phyloP scores from a whole-genome alignment of 2,888 invertebrate genomes.

The Anorthoa munda region DNA sequence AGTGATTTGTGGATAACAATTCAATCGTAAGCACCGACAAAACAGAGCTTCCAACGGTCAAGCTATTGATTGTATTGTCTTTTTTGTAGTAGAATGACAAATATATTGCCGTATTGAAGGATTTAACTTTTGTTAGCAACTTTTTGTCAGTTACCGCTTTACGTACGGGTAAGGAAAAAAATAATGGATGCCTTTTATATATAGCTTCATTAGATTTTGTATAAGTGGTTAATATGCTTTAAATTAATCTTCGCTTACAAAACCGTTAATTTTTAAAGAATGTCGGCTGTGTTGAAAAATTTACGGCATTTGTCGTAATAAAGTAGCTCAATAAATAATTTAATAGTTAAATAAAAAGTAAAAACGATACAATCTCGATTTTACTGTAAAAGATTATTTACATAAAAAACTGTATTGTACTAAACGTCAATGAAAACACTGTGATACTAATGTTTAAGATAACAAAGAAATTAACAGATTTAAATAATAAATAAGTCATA shows the following conservation, averaged over 20 bases:
- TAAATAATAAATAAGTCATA: conserved; percentile 23
- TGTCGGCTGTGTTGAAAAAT: conserved; percentile 16
- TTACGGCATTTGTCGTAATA: background rate
- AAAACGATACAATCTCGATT: background rate
- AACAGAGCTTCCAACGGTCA: background rate
- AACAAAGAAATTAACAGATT: conserved; percentile 14
- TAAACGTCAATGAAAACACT: conserved; percentile 70
- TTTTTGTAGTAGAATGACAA: background rate
- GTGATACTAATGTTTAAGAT: conserved; percentile 76
- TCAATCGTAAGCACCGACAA: background rate
- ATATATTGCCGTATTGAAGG: background rate
- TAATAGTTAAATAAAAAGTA: background rate
- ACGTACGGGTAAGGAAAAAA: background rate
- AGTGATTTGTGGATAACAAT: background rate
- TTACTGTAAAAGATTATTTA: background rate
- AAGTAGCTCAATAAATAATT: background rate
- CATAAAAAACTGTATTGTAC: conserved; percentile 15
- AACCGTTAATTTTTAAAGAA: background rate
- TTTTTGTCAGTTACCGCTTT: background rate
- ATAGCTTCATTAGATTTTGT: too few relatives aligned
- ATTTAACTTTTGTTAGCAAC: background rate
- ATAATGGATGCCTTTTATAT: background rate
- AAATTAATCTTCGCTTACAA: background rate
- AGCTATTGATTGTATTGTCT: background rate
- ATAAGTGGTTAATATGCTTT: too few relatives aligned